A percentile compares a stretch with the other conserved stretches of the same genome.
phyloP scores from a whole-genome alignment of 2,888 invertebrate genomes.

The Erebia ligea region DNA sequence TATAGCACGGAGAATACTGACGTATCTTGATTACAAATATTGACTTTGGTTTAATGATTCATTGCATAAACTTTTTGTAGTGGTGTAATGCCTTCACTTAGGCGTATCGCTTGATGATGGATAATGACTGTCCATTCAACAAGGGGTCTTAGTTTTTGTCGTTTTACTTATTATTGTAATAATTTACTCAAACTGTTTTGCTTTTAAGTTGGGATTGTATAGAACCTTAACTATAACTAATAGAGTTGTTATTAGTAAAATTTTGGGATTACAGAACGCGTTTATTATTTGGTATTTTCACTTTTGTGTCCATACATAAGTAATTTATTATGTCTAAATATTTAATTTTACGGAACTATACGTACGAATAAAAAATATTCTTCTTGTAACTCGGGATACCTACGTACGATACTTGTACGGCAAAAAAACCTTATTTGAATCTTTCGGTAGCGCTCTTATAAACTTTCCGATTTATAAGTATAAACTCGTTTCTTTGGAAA shows the following conservation, averaged over 20 bases:
- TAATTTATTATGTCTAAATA: no score
- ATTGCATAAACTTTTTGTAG: not conserved
- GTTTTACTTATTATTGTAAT: conserved; percentile 45
- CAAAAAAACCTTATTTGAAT: no score
- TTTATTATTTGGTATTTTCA: conserved; percentile 24
- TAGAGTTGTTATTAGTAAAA: conserved; percentile 31
- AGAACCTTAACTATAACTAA: conserved; percentile 15
- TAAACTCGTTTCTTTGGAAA: no score
- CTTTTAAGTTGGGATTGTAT: conserved; percentile 1
- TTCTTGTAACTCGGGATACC: no score
- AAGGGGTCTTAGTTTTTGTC: conserved; percentile 68
- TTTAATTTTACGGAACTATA: no score
- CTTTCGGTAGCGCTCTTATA: no score
- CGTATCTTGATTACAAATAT: not conserved
- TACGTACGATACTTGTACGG: no score
- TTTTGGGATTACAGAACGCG: not conserved
- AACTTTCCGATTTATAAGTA: no score
- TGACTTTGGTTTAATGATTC: not conserved
- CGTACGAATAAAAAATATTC: no score
- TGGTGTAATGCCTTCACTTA: not conserved
- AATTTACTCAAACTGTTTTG: conserved; percentile 35
- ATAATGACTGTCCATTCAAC: conserved; percentile 67
- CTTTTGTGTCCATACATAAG: conserved; percentile 32
- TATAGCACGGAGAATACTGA: not conserved
- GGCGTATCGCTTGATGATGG: conserved; percentile 44